Conservation (phyloP, 2,113 vertebrate genomes). For the Chlorodrepanis virens region DNA sequence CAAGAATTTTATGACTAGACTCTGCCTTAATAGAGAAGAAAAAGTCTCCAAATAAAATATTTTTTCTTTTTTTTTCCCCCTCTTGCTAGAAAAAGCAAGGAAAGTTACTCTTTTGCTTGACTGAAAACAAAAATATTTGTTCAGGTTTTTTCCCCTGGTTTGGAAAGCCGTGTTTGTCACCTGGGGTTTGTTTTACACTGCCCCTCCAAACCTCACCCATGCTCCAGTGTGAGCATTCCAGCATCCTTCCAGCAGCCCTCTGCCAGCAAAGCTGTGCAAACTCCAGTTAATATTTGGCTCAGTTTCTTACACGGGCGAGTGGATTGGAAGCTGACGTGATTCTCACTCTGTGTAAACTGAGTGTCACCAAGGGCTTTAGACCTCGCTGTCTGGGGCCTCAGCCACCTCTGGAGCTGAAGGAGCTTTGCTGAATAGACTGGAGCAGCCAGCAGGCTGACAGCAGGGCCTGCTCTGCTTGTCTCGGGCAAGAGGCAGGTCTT, state of each 20-base stretch:
- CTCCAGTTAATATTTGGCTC: background rate
- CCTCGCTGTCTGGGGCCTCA: background rate
- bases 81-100: background rate
- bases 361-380: slow-evolving; percentile 5
- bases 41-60: background rate
- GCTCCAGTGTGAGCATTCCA: background rate
- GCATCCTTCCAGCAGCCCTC: slow-evolving; percentile 10
- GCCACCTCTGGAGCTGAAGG: background rate
- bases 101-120: background rate
- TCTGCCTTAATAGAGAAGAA: background rate
- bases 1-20: background rate
- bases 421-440: background rate
- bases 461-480: background rate
- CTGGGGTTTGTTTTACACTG: background rate
- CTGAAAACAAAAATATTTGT: slow-evolving; percentile 33
- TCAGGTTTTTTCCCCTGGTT: background rate
- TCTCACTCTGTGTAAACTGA: slow-evolving; percentile 27
- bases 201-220: slow-evolving; percentile 3
- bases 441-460: background rate
- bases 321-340: background rate
- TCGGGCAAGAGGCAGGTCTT: background rate
- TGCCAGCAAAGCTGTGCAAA: slow-evolving; percentile 53
- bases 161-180: background rate
- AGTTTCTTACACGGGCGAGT: background rate
- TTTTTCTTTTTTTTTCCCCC: background rate